Evolutionary conservation across 1,140 invertebrate species (phyloP).

Genomic region (Anoplolepis gracilipes): DNA sequence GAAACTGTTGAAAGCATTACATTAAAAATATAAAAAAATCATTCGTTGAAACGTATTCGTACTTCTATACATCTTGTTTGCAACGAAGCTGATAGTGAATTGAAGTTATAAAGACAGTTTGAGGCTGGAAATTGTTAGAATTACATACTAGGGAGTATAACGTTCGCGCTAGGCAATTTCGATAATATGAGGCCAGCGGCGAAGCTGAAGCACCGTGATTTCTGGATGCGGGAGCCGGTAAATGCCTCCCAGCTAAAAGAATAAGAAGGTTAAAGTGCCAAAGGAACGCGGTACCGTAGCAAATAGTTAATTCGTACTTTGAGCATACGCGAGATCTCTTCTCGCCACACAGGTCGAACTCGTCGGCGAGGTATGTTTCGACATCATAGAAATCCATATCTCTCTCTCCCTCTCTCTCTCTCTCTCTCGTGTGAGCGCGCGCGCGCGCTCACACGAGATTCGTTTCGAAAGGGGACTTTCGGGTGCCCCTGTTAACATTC

Average conservation of each 20-base stretch:
- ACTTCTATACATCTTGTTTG: slow-evolving; percentile 25
- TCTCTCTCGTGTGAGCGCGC: no score
- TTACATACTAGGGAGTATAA: slow-evolving; percentile 51
- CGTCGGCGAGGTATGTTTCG: slow-evolving; percentile 66
- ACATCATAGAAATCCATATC: slow-evolving; percentile 68
- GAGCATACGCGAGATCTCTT: slow-evolving; percentile 66
- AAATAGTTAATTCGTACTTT: slow-evolving; percentile 78
- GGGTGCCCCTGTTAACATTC: slow-evolving; percentile 43
- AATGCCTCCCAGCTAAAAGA: slow-evolving; percentile 71
- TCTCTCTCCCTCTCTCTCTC: neutral
- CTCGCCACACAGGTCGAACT: slow-evolving; percentile 71
- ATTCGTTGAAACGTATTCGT: slow-evolving; percentile 8
- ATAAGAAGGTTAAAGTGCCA: slow-evolving; percentile 73
- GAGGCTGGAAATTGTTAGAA: slow-evolving; percentile 51
- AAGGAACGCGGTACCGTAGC: slow-evolving; percentile 74
- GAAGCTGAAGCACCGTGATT: slow-evolving; percentile 68
- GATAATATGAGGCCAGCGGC: slow-evolving; percentile 70
- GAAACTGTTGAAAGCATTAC: neutral
- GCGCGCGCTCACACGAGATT: no score
- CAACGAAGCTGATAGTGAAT: slow-evolving; percentile 2
- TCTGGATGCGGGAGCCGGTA: slow-evolving; percentile 69
- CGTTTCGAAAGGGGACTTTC: slow-evolving; percentile 8
- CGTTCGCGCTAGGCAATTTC: slow-evolving; percentile 70
- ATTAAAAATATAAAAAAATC: neutral
- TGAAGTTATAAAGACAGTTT: slow-evolving; percentile 22